phyloP scores from a whole-genome alignment of 1,140 invertebrate species.

The Oppia nitens region DNA sequence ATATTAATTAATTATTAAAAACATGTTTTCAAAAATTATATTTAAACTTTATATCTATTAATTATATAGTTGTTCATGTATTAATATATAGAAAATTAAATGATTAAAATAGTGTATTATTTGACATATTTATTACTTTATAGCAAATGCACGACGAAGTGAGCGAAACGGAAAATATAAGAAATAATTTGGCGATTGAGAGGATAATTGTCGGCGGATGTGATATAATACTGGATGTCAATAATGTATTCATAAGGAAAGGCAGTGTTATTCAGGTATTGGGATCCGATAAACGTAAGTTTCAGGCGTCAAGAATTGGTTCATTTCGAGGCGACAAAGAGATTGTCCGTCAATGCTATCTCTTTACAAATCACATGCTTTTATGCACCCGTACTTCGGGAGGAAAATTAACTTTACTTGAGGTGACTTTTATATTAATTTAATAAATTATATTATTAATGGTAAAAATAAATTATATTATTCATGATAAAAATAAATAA shows the following conservation, averaged over 20 bases:
- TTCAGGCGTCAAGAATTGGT: constrained; percentile 38
- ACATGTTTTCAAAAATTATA: too few relatives aligned
- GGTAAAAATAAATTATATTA: too few relatives aligned
- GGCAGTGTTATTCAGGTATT: constrained; percentile 31
- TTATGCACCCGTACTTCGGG: constrained; percentile 60
- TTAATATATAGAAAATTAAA: too few relatives aligned
- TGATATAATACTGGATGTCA: constrained; percentile 80
- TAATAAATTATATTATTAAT: not conserved
- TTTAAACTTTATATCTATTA: too few relatives aligned
- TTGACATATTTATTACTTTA: not conserved
- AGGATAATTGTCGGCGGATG: constrained; percentile 89
- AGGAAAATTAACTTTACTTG: constrained; percentile 64
- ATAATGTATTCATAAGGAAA: constrained; percentile 67
- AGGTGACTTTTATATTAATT: constrained; percentile 28
- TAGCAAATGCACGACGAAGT: constrained; percentile 68
- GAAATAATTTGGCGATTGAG: constrained; percentile 82
- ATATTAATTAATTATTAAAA: too few relatives aligned
- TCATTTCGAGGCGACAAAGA: constrained; percentile 53
- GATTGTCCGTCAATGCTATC: constrained; percentile 56
- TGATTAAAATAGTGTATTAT: too few relatives aligned
- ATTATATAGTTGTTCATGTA: too few relatives aligned
- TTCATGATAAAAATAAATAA: too few relatives aligned
- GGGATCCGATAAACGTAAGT: constrained; percentile 34
- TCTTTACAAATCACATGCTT: constrained; percentile 73
- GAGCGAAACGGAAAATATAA: constrained; percentile 80